Percentiles rank a stretch among this genome's conserved stretches.
phyloP scores from a whole-genome alignment of 2,797 vertebrate species.

The Sebastes iracundus region DNA sequence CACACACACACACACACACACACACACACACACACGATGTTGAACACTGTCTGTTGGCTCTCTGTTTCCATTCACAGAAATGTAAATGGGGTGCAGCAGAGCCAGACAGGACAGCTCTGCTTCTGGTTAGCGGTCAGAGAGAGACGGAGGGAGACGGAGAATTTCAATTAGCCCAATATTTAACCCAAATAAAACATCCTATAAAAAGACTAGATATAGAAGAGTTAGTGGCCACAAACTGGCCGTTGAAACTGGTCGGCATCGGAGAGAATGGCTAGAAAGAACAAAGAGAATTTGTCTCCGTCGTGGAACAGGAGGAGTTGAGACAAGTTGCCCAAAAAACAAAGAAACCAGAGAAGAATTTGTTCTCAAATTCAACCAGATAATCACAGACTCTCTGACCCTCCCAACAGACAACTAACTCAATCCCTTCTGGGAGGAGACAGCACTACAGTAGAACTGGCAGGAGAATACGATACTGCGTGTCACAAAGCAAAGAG shows the following conservation, averaged over 20 bases:
- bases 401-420: neutral
- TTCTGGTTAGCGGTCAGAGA: constrained; percentile 48
- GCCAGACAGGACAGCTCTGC: constrained; percentile 57
- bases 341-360: neutral
- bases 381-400: neutral
- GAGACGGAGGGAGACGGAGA: neutral
- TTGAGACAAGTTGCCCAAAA: neutral
- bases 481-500: neutral
- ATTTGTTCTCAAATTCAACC: neutral
- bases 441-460: neutral
- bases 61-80: constrained; percentile 69
- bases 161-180: neutral
- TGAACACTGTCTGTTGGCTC: constrained; percentile 33
- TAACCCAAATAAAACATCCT: neutral
- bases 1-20: neutral
- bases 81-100: constrained; percentile 56
- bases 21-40: neutral
- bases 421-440: neutral
- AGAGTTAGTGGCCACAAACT: neutral
- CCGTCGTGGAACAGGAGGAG: neutral
- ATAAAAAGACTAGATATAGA: neutral
- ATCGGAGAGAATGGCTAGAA: neutral
- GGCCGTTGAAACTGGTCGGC: neutral
- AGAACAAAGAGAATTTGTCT: neutral
- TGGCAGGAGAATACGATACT: neutral